Evolutionary conservation across 2,113 vertebrate species (phyloP), one percentile per base, ranked within the genome.

Genomic region (Lagenorhynchus albirostris): DNA sequence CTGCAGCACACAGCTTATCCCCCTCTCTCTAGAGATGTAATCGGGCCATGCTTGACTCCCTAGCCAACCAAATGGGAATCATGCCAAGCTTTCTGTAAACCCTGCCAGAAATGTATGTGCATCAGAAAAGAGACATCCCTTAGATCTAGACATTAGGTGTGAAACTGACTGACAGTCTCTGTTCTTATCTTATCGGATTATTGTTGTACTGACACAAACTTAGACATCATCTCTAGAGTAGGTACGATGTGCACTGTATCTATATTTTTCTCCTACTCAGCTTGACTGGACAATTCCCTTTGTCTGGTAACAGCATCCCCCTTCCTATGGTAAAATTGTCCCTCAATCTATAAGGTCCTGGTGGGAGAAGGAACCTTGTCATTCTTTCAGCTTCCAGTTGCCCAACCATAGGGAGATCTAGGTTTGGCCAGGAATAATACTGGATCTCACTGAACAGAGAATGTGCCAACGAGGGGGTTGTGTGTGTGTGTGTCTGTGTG

Each of bases 41-140:
- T 38, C 17, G 26, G 29, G 7, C 41, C 47, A 44, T 90, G 44
- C 36, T 76, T 88, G 80, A 83, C 13, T 96, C 89, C 53, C 55
- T 55, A 70, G 63, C 63, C 38, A 96, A 55, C 36, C 38, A 50
- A 94, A 90, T 14, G 53, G 67, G 50, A 73, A 9, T 12, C 58
- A 81, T 13, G 29, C 7, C 55, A 71, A 38, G 6, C 3, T 84
- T 89, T 89, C 55, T 36, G 8, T 90, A 94, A 76, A 62, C 85
- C 29, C 53, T 92, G 8, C 38, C 74, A 80, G 89, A 93, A 90
- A 81, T 47, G 7, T 53, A 26, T 63, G 96, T 94, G 70, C 1
- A 44, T 63, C 20, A 47, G 79, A 41, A 4, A 93, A 71, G 29
- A 67, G 12, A 7, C 11, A 76, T 55, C 29, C 11, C 21, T 87